Base-by-base conservation (phyloP, 1,140 invertebrate genomes). In the Dreissena polymorpha region DNA sequence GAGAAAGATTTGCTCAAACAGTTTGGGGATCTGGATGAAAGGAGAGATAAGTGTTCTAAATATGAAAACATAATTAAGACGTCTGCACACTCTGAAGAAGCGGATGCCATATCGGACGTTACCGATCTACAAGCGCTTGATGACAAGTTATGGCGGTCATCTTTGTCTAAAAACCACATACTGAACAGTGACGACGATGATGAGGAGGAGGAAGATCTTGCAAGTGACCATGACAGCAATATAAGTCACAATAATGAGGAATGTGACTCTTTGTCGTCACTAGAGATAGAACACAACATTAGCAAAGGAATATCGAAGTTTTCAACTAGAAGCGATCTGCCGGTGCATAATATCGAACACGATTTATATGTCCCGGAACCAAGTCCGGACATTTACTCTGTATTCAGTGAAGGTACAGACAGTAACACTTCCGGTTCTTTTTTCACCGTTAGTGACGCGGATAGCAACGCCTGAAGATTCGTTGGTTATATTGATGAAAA, bases 361-460 rank as follows among this genome's bases (percentile, higher is more conserved):
- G 78, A 63, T 50, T 29, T 72, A 21, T 72, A 81, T 27, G 50
- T 12, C 23, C 21, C 78, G 14, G 78, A 81, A 63, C 71, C 53
- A 49, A 81, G 69, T 64, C 78, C 78, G 14, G 78, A 81, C 21
- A 50, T 81, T 23, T 81, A 60, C 64, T 81, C 78, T 21, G n/a
- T 72, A 16, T 29, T 60, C 23, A 81, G 78, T 51, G 78, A 81
- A 27, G 57, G 29, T 10, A 64, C 55, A n/a, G 78, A 60, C 57
- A 81, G 78, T 81, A 64, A 69, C 29, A 65, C 74, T 18, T 50
- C 63, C 16, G 74, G 50, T 67, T 77, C 74, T 29, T 63, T 29
- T 74, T 74, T 60, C 25, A 74, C 72, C 8, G 63, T 27, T 5
- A 67, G 3, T 8, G 72, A 74, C 64, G 72, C 23, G 13, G 10